Evolutionary conservation across 1,140 invertebrate genomes (phyloP).

Genomic region (Littorina saxatilis): DNA sequence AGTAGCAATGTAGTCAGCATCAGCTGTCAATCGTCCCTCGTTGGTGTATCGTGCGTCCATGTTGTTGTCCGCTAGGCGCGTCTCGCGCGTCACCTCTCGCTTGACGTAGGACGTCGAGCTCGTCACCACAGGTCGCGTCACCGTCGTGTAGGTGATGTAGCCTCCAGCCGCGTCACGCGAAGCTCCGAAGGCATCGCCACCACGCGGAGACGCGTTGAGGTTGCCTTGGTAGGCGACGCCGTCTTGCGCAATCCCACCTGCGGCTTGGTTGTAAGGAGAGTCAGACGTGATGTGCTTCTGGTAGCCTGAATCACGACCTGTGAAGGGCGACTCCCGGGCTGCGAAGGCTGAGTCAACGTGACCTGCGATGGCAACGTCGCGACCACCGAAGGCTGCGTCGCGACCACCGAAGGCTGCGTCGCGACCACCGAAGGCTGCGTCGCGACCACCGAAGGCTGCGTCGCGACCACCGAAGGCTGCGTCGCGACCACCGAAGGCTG

Average conservation of each 20-base stretch:
- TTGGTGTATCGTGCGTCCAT: constrained; percentile 2
- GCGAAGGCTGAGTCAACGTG: no score
- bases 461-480: no score
- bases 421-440: no score
- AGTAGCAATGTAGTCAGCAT: constrained; percentile 25
- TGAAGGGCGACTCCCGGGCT: neutral
- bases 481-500: no score
- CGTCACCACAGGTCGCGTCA: neutral
- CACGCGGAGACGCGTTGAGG: neutral
- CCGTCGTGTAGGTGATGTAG: neutral
- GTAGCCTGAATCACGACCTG: neutral
- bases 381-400: no score
- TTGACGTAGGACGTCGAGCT: neutral
- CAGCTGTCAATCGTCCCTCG: constrained; percentile 36
- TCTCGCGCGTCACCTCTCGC: neutral
- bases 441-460: no score
- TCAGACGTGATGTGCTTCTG: neutral
- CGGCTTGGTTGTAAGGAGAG: neutral
- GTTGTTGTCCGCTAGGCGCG: neutral
- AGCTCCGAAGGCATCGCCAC: neutral
- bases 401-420: no score
- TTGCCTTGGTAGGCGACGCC: neutral
- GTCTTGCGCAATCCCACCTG: neutral
- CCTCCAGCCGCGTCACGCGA: neutral
- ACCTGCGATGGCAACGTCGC: no score